Evolutionary conservation across 2,888 invertebrate species (phyloP).

Genomic region (Cepaea hortensis): DNA sequence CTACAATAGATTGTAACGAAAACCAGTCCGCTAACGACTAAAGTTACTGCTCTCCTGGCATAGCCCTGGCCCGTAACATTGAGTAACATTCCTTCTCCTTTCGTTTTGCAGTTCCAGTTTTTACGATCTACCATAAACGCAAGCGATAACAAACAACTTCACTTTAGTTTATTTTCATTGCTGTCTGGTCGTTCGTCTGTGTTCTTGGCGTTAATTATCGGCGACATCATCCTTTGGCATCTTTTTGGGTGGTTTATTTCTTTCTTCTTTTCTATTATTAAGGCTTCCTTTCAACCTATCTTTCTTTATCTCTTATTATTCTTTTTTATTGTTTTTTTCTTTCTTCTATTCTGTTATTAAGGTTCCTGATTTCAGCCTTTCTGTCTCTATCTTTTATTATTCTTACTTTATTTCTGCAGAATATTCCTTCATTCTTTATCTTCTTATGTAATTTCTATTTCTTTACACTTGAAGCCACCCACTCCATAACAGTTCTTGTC

Average conservation of each 20-base stretch:
- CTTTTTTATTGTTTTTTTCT: neutral
- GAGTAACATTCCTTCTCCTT: no score
- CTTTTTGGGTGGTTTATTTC: neutral
- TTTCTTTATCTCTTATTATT: neutral
- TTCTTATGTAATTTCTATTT: neutral
- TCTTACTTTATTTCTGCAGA: constrained; percentile 4
- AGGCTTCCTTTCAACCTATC: neutral
- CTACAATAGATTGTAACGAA: no score
- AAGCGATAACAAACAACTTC: neutral
- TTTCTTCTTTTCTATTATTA: neutral
- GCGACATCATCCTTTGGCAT: no score
- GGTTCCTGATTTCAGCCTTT: neutral
- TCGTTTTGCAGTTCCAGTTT: neutral
- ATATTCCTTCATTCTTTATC: neutral
- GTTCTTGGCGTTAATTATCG: neutral
- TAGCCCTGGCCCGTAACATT: no score
- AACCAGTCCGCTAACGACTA: no score
- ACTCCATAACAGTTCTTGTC: no score
- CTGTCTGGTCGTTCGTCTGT: neutral
- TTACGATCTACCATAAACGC: neutral
- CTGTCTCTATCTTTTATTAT: neutral
- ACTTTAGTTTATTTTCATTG: neutral
- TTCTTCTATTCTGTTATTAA: neutral
- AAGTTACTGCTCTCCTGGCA: no score
- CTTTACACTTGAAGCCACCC: no score